Evolutionary conservation across 2,797 vertebrate genomes (phyloP), one percentile per base, ranked within the genome.

Genomic region (Neopelma chrysocephalum): DNA sequence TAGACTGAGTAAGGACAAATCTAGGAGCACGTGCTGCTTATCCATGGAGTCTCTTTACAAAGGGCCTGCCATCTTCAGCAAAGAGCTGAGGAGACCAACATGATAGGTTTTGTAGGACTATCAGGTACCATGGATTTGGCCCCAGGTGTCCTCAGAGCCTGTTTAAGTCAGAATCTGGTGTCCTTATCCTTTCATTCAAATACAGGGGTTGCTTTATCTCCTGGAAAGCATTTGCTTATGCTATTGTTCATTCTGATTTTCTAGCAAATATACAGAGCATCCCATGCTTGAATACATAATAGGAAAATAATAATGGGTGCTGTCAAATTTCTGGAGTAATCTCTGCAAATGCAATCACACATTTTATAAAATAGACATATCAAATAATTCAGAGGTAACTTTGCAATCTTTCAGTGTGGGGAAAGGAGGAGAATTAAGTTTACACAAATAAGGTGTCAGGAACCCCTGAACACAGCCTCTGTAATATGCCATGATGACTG

Each of bases 301-400:
- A 82, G 64, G 50, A 81, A 91, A 91, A 73, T 93, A 94, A 92
- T 79, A 93, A 95, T 12, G 32, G 56, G 43, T 82, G 68, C 91
- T 93, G 87, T 92, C 91, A 84, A 58, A 84, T 84, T 90, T 73
- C 75, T 82, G 56, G 20, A 78, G 56, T 43, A 70, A 87, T 89
- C 70, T 92, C 75, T 79, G 66, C 36, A 89, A 92, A 76, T 48
- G 31, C 43, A 79, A 84, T 86, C 54, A 51, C 20, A 40, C 10
- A 11, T 68, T 93, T 94, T 76, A 92, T 78, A 84, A 87, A 94
- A 93, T 5, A 89, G 51, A 32, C 25, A 48, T 79, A 93, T 95
- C 87, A 85, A 77, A 66, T 87, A 87, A 89, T 92, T 89, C 23
- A 19, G 78, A 72, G 65, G 25, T 85, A 87, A 83, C 36, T 82